Evolutionary conservation across 2,888 invertebrate genomes (phyloP).

Genomic region (Clistopyga incitator): DNA sequence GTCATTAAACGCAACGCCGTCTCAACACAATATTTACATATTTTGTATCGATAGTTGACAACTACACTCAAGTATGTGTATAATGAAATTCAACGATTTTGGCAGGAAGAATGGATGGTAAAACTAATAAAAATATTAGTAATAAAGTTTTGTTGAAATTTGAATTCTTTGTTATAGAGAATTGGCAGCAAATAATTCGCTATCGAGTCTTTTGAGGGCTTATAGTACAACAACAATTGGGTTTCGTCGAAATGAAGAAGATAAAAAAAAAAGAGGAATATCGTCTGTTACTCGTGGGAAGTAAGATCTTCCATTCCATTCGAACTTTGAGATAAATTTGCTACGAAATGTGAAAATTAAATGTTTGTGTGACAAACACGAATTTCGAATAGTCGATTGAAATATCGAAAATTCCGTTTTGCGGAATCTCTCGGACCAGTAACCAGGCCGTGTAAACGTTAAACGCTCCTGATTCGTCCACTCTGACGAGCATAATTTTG

Average conservation of each 20-base stretch:
- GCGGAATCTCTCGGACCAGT: slow-evolving; percentile 8
- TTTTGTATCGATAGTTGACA: slow-evolving; percentile 8
- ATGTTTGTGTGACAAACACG: slow-evolving; percentile 2
- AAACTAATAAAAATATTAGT: slow-evolving; percentile 30
- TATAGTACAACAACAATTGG: slow-evolving; percentile 28
- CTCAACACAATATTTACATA: slow-evolving; percentile 62
- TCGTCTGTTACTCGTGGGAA: not conserved
- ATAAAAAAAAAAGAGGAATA: slow-evolving; percentile 18
- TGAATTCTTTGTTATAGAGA: not conserved
- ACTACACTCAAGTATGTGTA: slow-evolving; percentile 14
- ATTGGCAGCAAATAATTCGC: slow-evolving; percentile 46
- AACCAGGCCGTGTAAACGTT: not conserved
- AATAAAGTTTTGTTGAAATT: slow-evolving; percentile 10
- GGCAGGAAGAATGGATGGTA: slow-evolving; percentile 10
- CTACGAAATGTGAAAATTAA: not conserved
- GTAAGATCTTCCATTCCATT: not conserved
- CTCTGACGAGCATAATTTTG: slow-evolving; percentile 27
- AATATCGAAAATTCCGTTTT: not conserved
- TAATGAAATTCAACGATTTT: slow-evolving; percentile 31
- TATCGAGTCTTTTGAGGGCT: slow-evolving; percentile 1
- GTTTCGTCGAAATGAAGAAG: slow-evolving; percentile 9
- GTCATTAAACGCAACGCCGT: slow-evolving; percentile 50
- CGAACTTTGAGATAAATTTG: slow-evolving; percentile 2
- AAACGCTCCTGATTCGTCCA: slow-evolving; percentile 1
- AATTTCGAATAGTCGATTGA: slow-evolving; percentile 18